phyloP scores from a whole-genome alignment of 2,888 invertebrate species.

The Punctoribates punctum region DNA sequence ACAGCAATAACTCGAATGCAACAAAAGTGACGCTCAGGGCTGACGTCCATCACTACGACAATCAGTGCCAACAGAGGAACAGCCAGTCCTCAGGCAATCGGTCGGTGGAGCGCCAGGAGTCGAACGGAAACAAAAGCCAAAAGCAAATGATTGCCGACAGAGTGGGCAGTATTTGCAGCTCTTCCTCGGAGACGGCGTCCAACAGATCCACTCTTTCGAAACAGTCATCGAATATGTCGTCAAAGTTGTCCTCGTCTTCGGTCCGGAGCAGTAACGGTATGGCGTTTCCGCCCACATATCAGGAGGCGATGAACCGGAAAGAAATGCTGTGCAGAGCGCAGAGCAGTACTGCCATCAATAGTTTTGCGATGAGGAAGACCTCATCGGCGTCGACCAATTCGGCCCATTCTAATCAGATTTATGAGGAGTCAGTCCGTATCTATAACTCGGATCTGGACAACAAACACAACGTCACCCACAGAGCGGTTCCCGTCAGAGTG shows the following conservation, averaged over 20 bases:
- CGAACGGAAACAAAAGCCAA: neutral
- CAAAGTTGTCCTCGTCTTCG: slow-evolving; percentile 43
- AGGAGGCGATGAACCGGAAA: slow-evolving; percentile 50
- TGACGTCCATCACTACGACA: slow-evolving; percentile 24
- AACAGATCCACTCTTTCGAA: slow-evolving; percentile 41
- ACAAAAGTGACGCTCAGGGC: slow-evolving; percentile 25
- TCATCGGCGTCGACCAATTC: slow-evolving; percentile 48
- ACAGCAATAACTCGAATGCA: slow-evolving; percentile 2
- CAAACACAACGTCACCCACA: neutral
- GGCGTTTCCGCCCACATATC: slow-evolving; percentile 50
- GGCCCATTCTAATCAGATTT: slow-evolving; percentile 49
- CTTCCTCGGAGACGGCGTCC: slow-evolving; percentile 46
- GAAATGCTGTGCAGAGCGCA: slow-evolving; percentile 47
- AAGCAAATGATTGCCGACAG: slow-evolving; percentile 35
- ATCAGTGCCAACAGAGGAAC: slow-evolving; percentile 45
- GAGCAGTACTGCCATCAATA: neutral
- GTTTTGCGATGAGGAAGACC: neutral
- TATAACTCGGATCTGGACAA: slow-evolving; percentile 46
- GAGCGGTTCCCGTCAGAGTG: slow-evolving; percentile 46
- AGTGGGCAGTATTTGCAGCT: slow-evolving; percentile 47
- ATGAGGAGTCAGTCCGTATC: slow-evolving; percentile 49
- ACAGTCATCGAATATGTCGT: slow-evolving; percentile 22
- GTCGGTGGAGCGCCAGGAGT: neutral
- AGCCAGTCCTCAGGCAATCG: slow-evolving; percentile 43
- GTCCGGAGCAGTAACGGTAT: neutral